phyloP scores from a whole-genome alignment of 2,888 invertebrate genomes.

The Scrobipalpa costella region DNA sequence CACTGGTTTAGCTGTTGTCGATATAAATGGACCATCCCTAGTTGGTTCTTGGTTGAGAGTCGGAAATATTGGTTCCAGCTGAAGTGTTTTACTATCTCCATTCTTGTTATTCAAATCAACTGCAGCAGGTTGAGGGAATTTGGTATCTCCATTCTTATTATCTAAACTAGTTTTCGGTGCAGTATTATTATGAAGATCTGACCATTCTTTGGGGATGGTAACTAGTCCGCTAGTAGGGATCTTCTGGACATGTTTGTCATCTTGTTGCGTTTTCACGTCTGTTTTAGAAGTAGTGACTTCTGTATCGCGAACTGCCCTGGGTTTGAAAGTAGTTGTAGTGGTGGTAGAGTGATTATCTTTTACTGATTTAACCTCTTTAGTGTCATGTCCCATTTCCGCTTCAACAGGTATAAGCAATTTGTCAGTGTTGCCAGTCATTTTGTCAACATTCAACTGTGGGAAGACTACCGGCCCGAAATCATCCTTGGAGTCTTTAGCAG shows the following conservation, averaged over 20 bases:
- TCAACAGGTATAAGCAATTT: background rate
- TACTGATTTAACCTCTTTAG: background rate
- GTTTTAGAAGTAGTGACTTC: background rate
- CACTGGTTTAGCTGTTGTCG: background rate
- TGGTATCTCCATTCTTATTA: background rate
- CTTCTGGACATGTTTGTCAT: conserved; percentile 8
- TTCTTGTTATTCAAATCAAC: background rate
- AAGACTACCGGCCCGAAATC: background rate
- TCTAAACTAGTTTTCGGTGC: background rate
- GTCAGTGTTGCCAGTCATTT: conserved; percentile 16
- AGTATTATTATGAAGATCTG: background rate
- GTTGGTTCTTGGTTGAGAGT: background rate
- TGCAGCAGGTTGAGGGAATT: background rate
- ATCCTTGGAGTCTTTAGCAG: conserved; percentile 1
- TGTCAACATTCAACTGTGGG: background rate
- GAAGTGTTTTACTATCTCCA: background rate
- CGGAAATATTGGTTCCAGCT: background rate
- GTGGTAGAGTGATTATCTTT: conserved; percentile 3
- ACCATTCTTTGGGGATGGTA: background rate
- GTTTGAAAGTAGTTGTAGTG: conserved; percentile 2
- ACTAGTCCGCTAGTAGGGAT: conserved; percentile 4
- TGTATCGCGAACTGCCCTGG: conserved; percentile 6
- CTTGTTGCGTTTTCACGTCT: background rate
- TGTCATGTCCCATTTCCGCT: background rate
- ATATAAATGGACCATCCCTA: background rate